Evolutionary conservation across 2,113 vertebrate genomes (phyloP).

Genomic region (Leptosomus discolor): DNA sequence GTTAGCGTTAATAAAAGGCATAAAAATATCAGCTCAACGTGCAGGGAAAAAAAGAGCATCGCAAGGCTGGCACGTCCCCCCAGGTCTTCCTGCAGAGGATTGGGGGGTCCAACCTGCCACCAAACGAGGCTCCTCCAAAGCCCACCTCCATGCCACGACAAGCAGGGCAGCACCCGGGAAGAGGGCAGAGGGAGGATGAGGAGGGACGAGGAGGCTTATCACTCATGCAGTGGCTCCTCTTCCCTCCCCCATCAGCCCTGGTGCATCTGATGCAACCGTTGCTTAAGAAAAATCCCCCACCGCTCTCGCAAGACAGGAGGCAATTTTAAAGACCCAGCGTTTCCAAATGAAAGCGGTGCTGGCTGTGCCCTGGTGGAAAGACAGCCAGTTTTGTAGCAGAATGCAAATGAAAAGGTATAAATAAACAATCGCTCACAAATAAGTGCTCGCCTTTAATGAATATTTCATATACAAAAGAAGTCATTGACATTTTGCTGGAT

Average conservation of each 20-base stretch:
- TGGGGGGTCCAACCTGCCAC: neutral
- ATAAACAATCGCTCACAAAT: constrained; percentile 16
- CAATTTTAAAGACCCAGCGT: neutral
- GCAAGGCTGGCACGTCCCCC: neutral
- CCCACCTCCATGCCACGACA: neutral
- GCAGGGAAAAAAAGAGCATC: neutral
- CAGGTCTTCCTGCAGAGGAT: neutral
- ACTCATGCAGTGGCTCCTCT: neutral
- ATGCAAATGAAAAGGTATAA: constrained; percentile 31
- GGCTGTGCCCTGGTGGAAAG: neutral
- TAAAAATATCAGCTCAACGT: neutral
- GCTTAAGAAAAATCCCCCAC: neutral
- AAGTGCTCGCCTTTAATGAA: constrained; percentile 39
- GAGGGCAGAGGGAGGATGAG: neutral
- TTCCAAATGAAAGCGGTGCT: neutral
- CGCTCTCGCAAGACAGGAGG: neutral
- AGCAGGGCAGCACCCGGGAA: neutral
- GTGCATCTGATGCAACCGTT: fast-evolving
- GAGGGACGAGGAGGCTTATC: neutral
- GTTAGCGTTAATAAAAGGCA: neutral
- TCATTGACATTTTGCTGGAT: constrained; percentile 78
- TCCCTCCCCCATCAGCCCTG: neutral
- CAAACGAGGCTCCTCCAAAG: fast-evolving
- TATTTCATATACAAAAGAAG: constrained; percentile 69
- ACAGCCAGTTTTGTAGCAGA: neutral